Evolutionary conservation across 2,797 vertebrate species (phyloP).

Genomic region (Apogon talboti): DNA sequence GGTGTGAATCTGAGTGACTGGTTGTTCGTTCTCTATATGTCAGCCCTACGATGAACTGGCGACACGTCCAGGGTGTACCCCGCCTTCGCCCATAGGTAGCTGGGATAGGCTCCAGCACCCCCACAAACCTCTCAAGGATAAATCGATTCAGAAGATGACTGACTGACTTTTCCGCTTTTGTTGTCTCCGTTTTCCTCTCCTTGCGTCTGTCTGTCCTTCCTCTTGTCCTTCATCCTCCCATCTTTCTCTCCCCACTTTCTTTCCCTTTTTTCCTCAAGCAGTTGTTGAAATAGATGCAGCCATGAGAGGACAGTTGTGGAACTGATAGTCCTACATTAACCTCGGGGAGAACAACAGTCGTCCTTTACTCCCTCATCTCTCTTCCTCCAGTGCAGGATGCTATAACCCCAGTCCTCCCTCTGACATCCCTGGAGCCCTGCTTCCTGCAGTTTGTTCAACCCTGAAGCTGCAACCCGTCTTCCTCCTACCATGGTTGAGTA

Average conservation of each 20-base stretch:
- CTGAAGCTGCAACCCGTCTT: constrained; percentile 37
- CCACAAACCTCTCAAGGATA: no score
- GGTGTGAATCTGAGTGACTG: no score
- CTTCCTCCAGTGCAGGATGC: constrained; percentile 43
- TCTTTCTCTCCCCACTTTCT: constrained; percentile 20
- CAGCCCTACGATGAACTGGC: no score
- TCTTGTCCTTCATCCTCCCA: background rate
- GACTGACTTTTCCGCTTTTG: no score
- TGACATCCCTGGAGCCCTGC: constrained; percentile 45
- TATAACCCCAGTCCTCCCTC: constrained; percentile 32
- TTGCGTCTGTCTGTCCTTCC: background rate
- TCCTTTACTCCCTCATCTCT: constrained; percentile 58
- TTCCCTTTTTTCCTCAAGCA: constrained; percentile 38
- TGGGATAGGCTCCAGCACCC: no score
- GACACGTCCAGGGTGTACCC: no score
- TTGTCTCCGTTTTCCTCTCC: no score
- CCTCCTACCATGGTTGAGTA: constrained; percentile 52
- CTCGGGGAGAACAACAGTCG: constrained; percentile 51
- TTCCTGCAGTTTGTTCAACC: constrained; percentile 26
- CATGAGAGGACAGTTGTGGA: constrained; percentile 53
- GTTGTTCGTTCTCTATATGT: no score
- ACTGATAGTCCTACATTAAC: constrained; percentile 63
- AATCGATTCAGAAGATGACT: no score
- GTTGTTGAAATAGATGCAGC: constrained; percentile 63
- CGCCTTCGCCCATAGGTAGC: no score